Conservation (phyloP, 2,113 vertebrate genomes). For the human (Homo sapiens) region DNA sequence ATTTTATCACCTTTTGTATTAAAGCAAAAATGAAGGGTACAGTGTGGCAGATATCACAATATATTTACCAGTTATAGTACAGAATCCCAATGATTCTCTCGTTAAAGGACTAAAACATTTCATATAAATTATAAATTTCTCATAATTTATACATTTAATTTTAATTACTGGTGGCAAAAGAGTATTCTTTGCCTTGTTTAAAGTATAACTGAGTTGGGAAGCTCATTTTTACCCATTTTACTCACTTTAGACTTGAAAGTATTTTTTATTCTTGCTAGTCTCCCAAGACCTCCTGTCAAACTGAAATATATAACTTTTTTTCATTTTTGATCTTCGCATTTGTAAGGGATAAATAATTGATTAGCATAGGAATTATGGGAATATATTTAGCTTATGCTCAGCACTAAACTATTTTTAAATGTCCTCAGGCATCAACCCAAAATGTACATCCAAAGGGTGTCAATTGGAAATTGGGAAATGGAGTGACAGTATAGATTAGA, state of each 20-base stretch:
- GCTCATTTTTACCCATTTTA: constrained; percentile 70
- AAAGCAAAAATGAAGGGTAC: background rate
- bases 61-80: background rate
- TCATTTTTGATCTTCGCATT: constrained; percentile 83
- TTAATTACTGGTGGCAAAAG: constrained; percentile 45
- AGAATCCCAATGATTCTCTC: background rate
- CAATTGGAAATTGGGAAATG: constrained; percentile 72
- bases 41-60: background rate
- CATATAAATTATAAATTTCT: constrained; percentile 39
- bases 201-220: constrained; percentile 47
- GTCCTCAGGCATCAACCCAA: constrained; percentile 81
- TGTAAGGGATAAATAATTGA: constrained; percentile 87
- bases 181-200: constrained; percentile 21
- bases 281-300: constrained; percentile 72
- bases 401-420: constrained; percentile 84
- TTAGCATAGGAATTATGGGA: constrained; percentile 82
- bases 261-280: constrained; percentile 71
- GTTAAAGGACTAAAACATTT: background rate
- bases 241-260: constrained; percentile 78
- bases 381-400: constrained; percentile 81
- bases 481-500: constrained; percentile 72
- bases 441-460: constrained; percentile 81
- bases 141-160: constrained; percentile 22
- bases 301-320: constrained; percentile 77
- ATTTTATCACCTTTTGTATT: background rate